Base-by-base conservation (phyloP, 2,888 invertebrate genomes). In the Charanyca ferruginea region DNA sequence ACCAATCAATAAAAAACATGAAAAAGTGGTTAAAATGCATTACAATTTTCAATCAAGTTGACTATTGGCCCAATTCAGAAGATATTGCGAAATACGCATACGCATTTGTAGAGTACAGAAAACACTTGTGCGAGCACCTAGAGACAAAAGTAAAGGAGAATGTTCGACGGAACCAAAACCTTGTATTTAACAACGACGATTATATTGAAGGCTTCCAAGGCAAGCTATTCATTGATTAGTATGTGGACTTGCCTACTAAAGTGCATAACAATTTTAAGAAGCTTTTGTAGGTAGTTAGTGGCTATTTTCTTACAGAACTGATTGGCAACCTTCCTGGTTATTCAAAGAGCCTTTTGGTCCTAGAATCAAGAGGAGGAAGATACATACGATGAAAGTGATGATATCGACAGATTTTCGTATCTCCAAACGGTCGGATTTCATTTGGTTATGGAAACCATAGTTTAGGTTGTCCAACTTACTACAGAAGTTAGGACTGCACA, bases 141-240 rank as follows among this genome's bases (percentile, higher is more conserved):
- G 16, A 68, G n/a, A 81, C 62, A 81, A 64, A 70, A 81, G 55
- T 66, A 68, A 66, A 73, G 73, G 76, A 79, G 82, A 79, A 79
- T 75, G 79, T 75, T 58, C 62, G 47, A 60, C 62, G 48, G 41
- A 54, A 63, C 51, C 44, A 68, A 63, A 81, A 72, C 82, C 82
- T 79, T 79, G 79, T 65, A 64, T 64, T 81, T 72, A 79, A 79
- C 61, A 72, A 53, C 68, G 45, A 81, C 70, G 45, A 72, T 81
- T 75, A 68, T 20, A 18, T 69, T 57, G 64, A 72, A 79, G 68
- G 76, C 49, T 60, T 65, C 45, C 53, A 74, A 57, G 72, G 73
- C 54, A 41, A 58, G 48, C 32, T 66, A 55, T 60, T 55, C 16
- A 78, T 74, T 66, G 79, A 73, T 73, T 61, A 61, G 47, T 77